phyloP scores from a whole-genome alignment of 2,888 invertebrate species.

The Eledona agricola region DNA sequence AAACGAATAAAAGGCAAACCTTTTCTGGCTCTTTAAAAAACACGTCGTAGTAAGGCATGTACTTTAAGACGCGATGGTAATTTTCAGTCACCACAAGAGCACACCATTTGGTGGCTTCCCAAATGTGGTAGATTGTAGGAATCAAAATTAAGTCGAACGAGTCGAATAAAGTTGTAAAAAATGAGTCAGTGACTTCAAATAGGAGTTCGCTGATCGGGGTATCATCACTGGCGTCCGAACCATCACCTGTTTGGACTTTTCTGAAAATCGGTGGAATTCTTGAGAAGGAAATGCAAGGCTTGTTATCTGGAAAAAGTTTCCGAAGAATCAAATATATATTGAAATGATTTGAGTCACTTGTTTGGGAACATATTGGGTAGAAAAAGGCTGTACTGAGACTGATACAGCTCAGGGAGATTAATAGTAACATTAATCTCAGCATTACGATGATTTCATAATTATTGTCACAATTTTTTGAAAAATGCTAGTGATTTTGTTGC shows the following conservation, averaged over 20 bases:
- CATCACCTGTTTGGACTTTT: background rate
- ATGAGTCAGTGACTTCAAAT: no score
- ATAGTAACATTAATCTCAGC: constrained; percentile 1
- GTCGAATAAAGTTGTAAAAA: no score
- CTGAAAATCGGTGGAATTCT: background rate
- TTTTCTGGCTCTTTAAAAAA: constrained; percentile 7
- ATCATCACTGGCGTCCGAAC: background rate
- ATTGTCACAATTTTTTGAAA: constrained; percentile 12
- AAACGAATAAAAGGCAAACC: background rate
- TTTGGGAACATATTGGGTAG: constrained; percentile 7
- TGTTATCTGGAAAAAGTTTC: constrained; percentile 8
- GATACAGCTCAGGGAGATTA: background rate
- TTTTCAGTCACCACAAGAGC: no score
- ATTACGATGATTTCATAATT: constrained; percentile 12
- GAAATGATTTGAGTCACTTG: background rate
- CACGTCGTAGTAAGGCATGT: no score
- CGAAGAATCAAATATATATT: background rate
- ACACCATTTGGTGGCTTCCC: no score
- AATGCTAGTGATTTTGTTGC: constrained; percentile 18
- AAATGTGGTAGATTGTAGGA: no score
- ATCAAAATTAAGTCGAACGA: no score
- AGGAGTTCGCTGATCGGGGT: no score
- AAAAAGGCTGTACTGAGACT: background rate
- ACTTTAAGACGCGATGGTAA: no score
- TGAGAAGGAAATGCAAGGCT: constrained; percentile 9